Evolutionary conservation across 2,888 invertebrate species (phyloP), one percentile per base, ranked within the genome.

Genomic region (Micoletzkya japonica): DNA sequence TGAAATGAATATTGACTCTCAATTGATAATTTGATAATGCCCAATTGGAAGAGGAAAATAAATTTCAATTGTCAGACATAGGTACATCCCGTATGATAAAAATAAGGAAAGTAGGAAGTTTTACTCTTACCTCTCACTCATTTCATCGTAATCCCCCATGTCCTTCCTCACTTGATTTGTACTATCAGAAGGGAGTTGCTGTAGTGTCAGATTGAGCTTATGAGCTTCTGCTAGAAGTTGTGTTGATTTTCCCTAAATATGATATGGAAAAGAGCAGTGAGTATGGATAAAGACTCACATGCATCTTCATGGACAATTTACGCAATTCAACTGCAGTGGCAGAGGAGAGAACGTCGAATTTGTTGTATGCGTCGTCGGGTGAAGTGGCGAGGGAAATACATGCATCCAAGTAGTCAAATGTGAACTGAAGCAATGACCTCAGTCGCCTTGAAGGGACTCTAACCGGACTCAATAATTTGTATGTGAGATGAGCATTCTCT

Each of bases 381-480:
- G 96, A 94, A 1, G 96, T 95, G 88, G 97, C 96, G 81, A 95
- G 93, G 0, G 94, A 95, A 81, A 98, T 97, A 59, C 97, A 89
- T 0, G 97, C 95, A 86, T 98, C 97, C 85, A 98, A 87, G 83
- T 96, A 94, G 85, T 95, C 95, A 70, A 75, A 84, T 52, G 77
- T 74, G 61, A 78, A 81, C 80, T 83, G 67, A 50, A 80, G 70
- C 60, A 36, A 34, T 20, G 20, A 52, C 32, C 6, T n/a, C 30
- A 36, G 56, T 7, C 49, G 1, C 30, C 24, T 17, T 37, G 17
- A 66, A 20, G 30, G 39, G 1, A 44, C 30, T 1, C 57, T 56
- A 17, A 67, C 57, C 56, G 67, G 56, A 52, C 52, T 72, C 36
- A 77, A 60, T 67, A 73, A 73, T 87, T 95, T 95, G 82, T 94